phyloP scores from a whole-genome alignment of 1,140 invertebrate species.

The Cydia strobilella region DNA sequence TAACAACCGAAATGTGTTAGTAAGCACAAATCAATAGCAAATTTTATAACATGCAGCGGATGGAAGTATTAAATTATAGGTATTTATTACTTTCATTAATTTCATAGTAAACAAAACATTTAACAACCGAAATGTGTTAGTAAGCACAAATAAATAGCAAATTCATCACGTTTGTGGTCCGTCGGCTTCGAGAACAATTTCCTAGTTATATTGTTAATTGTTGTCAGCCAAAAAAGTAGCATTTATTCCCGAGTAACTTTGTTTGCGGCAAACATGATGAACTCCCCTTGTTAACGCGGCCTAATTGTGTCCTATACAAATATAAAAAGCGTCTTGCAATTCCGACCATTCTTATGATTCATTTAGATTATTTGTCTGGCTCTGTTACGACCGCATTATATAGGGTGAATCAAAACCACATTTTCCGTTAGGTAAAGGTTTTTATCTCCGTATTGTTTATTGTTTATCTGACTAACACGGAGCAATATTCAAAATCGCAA shows the following conservation, averaged over 20 bases:
- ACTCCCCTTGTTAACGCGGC: constrained; percentile 44
- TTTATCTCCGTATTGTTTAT: too few relatives aligned
- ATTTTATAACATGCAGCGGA: too few relatives aligned
- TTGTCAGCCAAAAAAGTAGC: constrained; percentile 36
- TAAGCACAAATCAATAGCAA: neutral
- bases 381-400: neutral
- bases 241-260: constrained; percentile 45
- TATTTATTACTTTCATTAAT: too few relatives aligned
- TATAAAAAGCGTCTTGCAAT: constrained; percentile 33
- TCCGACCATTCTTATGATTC: constrained; percentile 20
- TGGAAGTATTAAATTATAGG: too few relatives aligned
- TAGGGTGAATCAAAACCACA: neutral
- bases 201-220: constrained; percentile 23
- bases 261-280: constrained; percentile 41
- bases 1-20: too few relatives aligned
- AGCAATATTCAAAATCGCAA: too few relatives aligned
- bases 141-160: neutral
- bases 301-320: constrained; percentile 46
- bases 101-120: too few relatives aligned
- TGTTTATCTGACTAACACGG: too few relatives aligned
- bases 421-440: neutral
- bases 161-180: neutral
- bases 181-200: constrained; percentile 2
- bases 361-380: constrained; percentile 15
- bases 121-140: too few relatives aligned